phyloP scores from a whole-genome alignment of 1,140 invertebrate genomes.

The Nephila pilipes region DNA sequence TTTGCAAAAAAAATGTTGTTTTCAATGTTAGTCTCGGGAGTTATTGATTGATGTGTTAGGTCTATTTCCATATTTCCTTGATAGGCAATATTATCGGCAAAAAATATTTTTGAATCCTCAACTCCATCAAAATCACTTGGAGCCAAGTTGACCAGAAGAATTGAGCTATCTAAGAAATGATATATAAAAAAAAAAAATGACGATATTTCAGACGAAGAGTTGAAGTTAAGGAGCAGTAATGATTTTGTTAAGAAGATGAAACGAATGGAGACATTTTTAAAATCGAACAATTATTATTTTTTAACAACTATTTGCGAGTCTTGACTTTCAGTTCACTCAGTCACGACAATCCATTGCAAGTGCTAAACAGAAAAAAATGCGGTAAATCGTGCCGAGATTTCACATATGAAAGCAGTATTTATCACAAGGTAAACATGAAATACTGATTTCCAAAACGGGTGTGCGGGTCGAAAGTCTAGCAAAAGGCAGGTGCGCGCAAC shows the following conservation, averaged over 20 bases:
- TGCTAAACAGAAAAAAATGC: background rate
- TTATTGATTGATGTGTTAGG: too few species aligned
- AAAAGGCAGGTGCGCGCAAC: background rate
- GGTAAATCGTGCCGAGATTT: background rate
- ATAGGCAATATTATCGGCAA: too few species aligned
- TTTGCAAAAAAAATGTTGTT: too few species aligned
- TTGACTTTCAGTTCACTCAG: background rate
- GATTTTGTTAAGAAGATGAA: background rate
- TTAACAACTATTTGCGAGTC: background rate
- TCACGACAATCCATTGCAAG: background rate
- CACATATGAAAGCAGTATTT: background rate
- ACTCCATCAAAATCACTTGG: too few species aligned
- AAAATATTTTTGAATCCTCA: too few species aligned
- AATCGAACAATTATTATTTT: background rate
- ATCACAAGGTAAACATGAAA: background rate
- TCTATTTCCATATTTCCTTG: too few species aligned
- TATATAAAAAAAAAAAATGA: too few species aligned
- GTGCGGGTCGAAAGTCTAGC: background rate
- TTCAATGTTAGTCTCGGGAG: too few species aligned
- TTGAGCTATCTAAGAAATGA: too few species aligned
- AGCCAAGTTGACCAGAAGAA: too few species aligned
- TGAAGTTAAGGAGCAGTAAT: too few species aligned
- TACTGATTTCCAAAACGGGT: background rate
- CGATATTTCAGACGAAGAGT: too few species aligned
- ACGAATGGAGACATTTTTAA: background rate